Percentiles rank a stretch among this genome's conserved stretches.
Evolutionary conservation across 2,113 vertebrate species (phyloP).

Genomic region (Phyllostomus hastatus): DNA sequence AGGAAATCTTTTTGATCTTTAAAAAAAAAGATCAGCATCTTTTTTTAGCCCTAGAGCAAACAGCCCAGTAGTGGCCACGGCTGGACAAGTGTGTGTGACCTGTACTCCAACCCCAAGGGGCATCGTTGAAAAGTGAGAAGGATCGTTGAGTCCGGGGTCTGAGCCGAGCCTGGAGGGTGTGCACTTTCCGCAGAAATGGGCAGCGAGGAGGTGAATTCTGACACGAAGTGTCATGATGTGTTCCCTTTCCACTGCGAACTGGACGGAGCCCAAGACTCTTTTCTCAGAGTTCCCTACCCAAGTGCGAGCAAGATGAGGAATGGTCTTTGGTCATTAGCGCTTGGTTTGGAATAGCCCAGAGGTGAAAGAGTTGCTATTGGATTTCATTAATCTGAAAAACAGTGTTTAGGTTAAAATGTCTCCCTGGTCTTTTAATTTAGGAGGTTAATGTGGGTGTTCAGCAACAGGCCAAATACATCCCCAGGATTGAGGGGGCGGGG

Average conservation of each 20-base stretch:
- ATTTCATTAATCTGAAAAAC: constrained; percentile 48
- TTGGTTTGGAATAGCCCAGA: constrained; percentile 42
- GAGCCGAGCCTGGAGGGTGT: not conserved
- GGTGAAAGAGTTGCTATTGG: constrained; percentile 33
- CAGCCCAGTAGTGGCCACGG: constrained; percentile 15
- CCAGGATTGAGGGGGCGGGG: not conserved
- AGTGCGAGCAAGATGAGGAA: constrained; percentile 18
- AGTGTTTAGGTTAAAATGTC: constrained; percentile 50
- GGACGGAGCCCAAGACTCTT: not conserved
- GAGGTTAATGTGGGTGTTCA: not conserved
- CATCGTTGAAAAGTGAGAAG: not conserved
- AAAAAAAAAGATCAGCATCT: not conserved
- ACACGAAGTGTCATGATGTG: constrained; percentile 26
- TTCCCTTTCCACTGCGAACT: constrained; percentile 13
- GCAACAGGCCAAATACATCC: not conserved
- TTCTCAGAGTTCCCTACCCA: constrained; percentile 18
- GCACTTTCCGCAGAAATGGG: not conserved
- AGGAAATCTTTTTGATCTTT: constrained; percentile 41
- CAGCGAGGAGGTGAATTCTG: constrained; percentile 30
- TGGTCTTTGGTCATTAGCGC: constrained; percentile 40
- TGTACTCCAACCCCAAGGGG: not conserved
- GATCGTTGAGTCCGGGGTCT: constrained; percentile 17
- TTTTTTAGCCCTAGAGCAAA: constrained; percentile 58
- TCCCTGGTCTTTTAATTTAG: constrained; percentile 3
- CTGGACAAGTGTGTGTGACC: constrained; percentile 45